A percentile compares a stretch with the other conserved stretches of the same genome.
Evolutionary conservation across 2,797 vertebrate genomes (phyloP).

Genomic region (Oreochromis mossambicus): DNA sequence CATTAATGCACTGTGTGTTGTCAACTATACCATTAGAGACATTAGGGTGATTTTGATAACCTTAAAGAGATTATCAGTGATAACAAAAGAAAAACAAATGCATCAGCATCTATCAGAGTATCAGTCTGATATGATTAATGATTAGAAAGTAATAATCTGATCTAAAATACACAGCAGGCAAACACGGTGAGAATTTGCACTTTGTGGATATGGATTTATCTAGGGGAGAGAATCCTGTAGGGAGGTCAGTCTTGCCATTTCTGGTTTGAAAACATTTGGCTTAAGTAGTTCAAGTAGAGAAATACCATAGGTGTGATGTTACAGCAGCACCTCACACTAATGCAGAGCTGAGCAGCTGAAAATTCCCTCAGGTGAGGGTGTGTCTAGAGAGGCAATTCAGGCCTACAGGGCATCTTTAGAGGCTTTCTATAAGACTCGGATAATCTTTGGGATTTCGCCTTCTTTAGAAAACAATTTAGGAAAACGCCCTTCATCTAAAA

Average conservation of each 20-base stretch:
- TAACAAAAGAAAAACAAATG: background rate
- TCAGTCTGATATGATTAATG: background rate
- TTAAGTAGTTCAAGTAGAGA: constrained; percentile 36
- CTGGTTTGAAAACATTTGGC: constrained; percentile 40
- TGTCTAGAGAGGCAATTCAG: constrained; percentile 31
- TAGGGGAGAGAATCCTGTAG: constrained; percentile 1
- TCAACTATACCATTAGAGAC: constrained; percentile 79
- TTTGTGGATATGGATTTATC: background rate
- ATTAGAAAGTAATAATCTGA: background rate
- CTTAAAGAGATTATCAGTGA: background rate
- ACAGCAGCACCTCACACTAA: constrained; percentile 48
- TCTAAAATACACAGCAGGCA: background rate
- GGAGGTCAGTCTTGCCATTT: constrained; percentile 44
- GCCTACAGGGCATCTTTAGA: constrained; percentile 55
- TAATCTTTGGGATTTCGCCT: constrained; percentile 49
- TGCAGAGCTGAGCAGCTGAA: constrained; percentile 43
- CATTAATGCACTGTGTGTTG: constrained; percentile 87
- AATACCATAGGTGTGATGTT: constrained; percentile 55
- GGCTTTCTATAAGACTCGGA: constrained; percentile 46
- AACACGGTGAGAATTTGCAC: background rate
- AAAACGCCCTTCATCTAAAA: constrained; percentile 18
- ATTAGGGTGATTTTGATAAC: constrained; percentile 10
- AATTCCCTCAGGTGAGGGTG: constrained; percentile 48
- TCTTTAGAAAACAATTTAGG: constrained; percentile 8
- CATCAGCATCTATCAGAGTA: background rate